Percentiles rank a stretch among this genome's conserved stretches.
Conservation (phyloP, 2,888 invertebrate genomes). For the Meghimatium bilineatum region DNA sequence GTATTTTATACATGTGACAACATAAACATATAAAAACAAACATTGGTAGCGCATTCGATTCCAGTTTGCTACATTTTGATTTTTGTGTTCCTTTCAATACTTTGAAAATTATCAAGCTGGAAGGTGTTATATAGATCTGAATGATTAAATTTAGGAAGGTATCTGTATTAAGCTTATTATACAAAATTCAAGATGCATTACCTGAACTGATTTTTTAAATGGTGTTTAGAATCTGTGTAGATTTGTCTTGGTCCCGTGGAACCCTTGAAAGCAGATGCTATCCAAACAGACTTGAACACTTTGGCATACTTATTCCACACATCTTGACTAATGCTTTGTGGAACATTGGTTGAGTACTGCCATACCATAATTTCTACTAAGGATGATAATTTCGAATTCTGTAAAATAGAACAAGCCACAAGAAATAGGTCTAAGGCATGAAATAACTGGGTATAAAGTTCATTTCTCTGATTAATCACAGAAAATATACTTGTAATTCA, state of each 20-base stretch:
- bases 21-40: no score
- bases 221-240: conserved; percentile 82
- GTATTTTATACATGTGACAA: no score
- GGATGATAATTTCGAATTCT: conserved; percentile 80
- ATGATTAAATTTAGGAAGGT: no score
- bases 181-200: conserved; percentile 80
- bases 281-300: conserved; percentile 81
- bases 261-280: conserved; percentile 90
- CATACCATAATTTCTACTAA: conserved; percentile 88
- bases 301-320: conserved; percentile 78
- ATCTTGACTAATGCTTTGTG: conserved; percentile 60
- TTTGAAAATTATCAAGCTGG: no score
- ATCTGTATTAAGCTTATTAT: no score
- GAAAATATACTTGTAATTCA: neutral
- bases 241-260: conserved; percentile 86
- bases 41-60: no score
- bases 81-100: no score
- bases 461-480: no score
- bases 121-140: no score
- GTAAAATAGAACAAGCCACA: conserved; percentile 27
- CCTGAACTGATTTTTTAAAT: conserved; percentile 84
- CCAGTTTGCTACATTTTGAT: no score
- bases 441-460: neutral
- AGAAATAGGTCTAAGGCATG: neutral
- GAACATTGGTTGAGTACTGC: conserved; percentile 80